Conservation (phyloP, 2,888 invertebrate species). For the Pheosia tremula region DNA sequence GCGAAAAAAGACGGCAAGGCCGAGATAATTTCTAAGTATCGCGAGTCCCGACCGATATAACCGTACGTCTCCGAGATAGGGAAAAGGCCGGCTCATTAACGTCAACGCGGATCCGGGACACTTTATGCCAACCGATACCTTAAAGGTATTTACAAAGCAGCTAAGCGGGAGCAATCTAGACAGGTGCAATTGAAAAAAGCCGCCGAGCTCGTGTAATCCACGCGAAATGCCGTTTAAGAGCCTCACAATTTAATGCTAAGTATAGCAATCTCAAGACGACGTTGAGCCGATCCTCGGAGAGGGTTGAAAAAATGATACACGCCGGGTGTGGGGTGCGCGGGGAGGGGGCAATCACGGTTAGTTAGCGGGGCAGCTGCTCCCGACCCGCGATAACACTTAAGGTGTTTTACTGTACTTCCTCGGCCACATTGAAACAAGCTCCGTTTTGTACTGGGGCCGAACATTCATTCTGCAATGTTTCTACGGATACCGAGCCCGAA, state of each 20-base stretch:
- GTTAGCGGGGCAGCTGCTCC: slow-evolving; percentile 75
- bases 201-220: slow-evolving; percentile 64
- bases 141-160: slow-evolving; percentile 80
- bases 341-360: slow-evolving; percentile 68
- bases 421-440: slow-evolving; percentile 52
- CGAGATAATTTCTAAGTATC: slow-evolving; percentile 66
- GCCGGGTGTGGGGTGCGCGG: slow-evolving; percentile 31
- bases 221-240: slow-evolving; percentile 72
- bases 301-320: slow-evolving; percentile 80
- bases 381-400: slow-evolving; percentile 62
- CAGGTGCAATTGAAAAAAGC: slow-evolving; percentile 65
- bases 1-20: slow-evolving; percentile 51
- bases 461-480: no score
- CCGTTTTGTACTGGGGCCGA: slow-evolving; percentile 21
- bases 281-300: slow-evolving; percentile 62
- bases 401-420: slow-evolving; percentile 60
- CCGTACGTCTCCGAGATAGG: slow-evolving; percentile 77
- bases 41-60: slow-evolving; percentile 63
- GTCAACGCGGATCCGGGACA: slow-evolving; percentile 71
- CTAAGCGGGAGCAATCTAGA: slow-evolving; percentile 70
- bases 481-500: no score
- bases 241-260: slow-evolving; percentile 81
- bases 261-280: slow-evolving; percentile 77
- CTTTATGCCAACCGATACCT: slow-evolving; percentile 79
- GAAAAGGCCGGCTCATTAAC: slow-evolving; percentile 78